A percentile compares a stretch with the other conserved stretches of the same genome.
These are phyloP conservation scores for Megathymus violae DNA, from an alignment of 1,140 invertebrate genomes.

Conservation along the genomic window DNA sequence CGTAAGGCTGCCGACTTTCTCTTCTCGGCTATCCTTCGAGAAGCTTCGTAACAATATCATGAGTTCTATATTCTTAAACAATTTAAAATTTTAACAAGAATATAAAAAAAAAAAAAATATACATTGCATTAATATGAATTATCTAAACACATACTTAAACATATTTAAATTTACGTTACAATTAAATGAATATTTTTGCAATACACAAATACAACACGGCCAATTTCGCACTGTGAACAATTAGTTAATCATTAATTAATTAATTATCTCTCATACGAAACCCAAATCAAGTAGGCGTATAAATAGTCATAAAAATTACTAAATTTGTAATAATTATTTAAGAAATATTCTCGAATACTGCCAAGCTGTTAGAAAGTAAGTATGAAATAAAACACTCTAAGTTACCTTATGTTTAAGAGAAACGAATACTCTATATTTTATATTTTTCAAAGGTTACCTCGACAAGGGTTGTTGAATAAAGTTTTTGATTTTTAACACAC, in stretches of 20 bases:
- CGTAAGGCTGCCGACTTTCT: no score
- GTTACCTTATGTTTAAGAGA: constrained; percentile 49
- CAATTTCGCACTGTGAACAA: no score
- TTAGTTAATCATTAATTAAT: neutral
- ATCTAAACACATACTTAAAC: no score
- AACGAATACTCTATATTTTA: constrained; percentile 30
- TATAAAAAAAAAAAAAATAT: no score
- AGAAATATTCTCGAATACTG: constrained; percentile 41
- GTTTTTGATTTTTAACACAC: constrained; percentile 27
- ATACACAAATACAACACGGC: no score
- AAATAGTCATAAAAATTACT: constrained; percentile 30
- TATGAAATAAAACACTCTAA: constrained; percentile 47
- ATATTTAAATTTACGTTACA: no score
- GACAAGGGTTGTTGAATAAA: constrained; percentile 34
- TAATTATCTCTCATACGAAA: constrained; percentile 2
- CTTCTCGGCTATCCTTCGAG: no score
- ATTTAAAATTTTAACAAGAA: no score
- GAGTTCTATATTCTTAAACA: no score
- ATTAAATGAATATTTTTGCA: no score
- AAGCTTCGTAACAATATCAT: no score
- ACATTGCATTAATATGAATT: no score
- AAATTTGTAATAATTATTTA: constrained; percentile 26
- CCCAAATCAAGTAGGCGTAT: constrained; percentile 7
- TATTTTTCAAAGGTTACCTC: constrained; percentile 68
- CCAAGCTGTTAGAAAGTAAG: constrained; percentile 47